Conservation (phyloP, 2,797 vertebrate genomes). For the Borostomias antarcticus region DNA sequence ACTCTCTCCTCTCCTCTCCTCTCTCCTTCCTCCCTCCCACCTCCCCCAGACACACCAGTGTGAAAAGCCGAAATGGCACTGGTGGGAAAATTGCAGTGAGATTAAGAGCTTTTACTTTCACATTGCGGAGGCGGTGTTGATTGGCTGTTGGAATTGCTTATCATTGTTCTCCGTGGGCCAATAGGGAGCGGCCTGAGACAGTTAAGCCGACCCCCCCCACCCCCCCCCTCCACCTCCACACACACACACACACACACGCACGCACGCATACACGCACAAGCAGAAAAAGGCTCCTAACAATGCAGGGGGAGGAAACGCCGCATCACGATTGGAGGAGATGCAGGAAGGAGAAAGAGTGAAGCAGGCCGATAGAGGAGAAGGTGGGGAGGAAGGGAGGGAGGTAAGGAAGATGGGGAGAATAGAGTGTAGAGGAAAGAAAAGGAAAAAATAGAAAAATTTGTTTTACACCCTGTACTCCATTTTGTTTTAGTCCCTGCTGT, state of each 20-base stretch:
- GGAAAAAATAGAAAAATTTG: constrained; percentile 25
- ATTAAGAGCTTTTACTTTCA: constrained; percentile 49
- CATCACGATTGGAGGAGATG: too few species aligned
- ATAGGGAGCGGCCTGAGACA: constrained; percentile 29
- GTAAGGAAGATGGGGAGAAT: constrained; percentile 23
- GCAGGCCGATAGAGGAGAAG: neutral
- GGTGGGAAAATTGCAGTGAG: constrained; percentile 39
- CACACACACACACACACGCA: constrained; percentile 21
- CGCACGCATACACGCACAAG: constrained; percentile 17
- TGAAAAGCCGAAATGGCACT: constrained; percentile 25
- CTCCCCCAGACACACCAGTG: neutral
- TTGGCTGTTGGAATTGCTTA: constrained; percentile 26
- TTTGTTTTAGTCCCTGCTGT: constrained; percentile 48
- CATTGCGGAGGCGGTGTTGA: constrained; percentile 24
- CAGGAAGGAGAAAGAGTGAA: constrained; percentile 24
- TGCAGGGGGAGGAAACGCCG: constrained; percentile 27
- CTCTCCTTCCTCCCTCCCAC: neutral
- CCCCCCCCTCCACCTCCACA: constrained; percentile 18
- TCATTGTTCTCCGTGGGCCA: constrained; percentile 25
- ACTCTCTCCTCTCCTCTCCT: neutral
- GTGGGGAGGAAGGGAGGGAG: neutral
- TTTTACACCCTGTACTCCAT: too few species aligned
- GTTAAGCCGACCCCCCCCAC: constrained; percentile 20
- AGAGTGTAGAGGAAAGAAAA: constrained; percentile 28
- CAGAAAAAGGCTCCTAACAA: neutral